Base-by-base conservation (phyloP, 1,140 invertebrate genomes). In the Mizuhopecten yessoensis region DNA sequence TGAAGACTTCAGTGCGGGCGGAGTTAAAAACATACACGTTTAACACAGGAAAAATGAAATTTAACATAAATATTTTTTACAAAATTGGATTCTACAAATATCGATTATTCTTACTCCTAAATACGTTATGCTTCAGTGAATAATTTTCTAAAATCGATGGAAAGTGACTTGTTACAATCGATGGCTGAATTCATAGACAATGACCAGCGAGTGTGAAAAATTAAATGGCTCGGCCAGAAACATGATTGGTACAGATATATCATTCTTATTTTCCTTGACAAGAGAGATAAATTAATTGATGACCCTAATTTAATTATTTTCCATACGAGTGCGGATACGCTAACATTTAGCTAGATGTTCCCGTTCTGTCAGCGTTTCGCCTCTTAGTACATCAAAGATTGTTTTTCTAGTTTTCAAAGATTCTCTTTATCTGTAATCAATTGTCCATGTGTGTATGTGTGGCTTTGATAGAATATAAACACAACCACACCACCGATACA, bases 351-450 rank as follows among this genome's bases (percentile, higher is more conserved):
- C 17, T 57, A 20, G 23, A 57, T 20, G 13, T 57, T 57, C 9
- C 57, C 57, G 57, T 75, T 75, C n/a, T 75, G 57, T 75, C 57
- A 75, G 57, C 57, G 57, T 75, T 75, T 75, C 57, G 57, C 57
- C 57, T 29, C 57, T 45, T 45, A 45, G 17, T 29, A 75, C 57
- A 17, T 75, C 57, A 75, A 75, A 75, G 57, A 75, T 75, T 75
- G 57, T 75, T 75, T 75, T 75, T 75, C 57, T 75, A 75, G 23
- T 75, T 75, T 75, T 75, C 57, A 75, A 75, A 75, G 57, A 75
- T 75, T 75, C 23, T 7, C n/a, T 75, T 75, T 75, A 75, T 75
- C 57, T 75, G 57, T 75, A 75, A 75, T 75, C 57, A 75, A 75
- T 75, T 75, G 57, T 29, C 57, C 57, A 75, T 75, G 57, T 75